Evolutionary conservation across 2,113 vertebrate genomes (phyloP).

Genomic region (Hylia prasina): DNA sequence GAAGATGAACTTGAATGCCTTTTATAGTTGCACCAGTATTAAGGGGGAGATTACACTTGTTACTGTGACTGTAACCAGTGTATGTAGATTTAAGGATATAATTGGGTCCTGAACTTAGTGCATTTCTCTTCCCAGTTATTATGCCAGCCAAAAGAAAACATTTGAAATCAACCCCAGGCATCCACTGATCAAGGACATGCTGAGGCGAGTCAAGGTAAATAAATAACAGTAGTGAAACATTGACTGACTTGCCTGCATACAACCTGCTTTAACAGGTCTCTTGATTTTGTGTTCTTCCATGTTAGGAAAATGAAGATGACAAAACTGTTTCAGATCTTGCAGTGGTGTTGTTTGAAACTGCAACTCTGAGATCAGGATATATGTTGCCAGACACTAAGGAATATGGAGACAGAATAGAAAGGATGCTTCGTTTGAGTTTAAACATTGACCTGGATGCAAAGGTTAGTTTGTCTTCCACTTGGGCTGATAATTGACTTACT

Average conservation of each 20-base stretch:
- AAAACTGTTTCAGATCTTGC: conserved; percentile 93
- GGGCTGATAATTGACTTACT: not conserved
- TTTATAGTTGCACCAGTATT: not conserved
- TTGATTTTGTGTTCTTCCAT: not conserved
- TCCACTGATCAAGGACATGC: conserved; percentile 93
- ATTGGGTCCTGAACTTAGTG: not conserved
- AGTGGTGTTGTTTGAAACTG: conserved; percentile 92
- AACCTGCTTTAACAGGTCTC: not conserved
- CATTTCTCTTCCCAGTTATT: conserved; percentile 79
- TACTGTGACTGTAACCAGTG: not conserved
- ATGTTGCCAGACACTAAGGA: conserved; percentile 92
- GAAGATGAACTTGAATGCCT: not conserved
- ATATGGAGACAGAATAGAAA: conserved; percentile 94
- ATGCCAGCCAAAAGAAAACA: conserved; percentile 97
- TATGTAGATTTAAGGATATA: not conserved
- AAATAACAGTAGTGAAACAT: not conserved
- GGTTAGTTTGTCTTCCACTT: conserved; percentile 65
- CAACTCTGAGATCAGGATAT: conserved; percentile 93
- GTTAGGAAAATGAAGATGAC: conserved; percentile 86
- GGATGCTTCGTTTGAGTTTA: conserved; percentile 95
- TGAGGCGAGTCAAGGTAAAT: conserved; percentile 85
- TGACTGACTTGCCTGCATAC: not conserved
- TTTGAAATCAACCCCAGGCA: conserved; percentile 97
- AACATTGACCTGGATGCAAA: conserved; percentile 88
- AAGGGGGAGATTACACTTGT: not conserved